These are phyloP conservation scores for Babyrousa celebensis DNA, from an alignment of 2,797 vertebrate genomes.

Conservation along the genomic window DNA sequence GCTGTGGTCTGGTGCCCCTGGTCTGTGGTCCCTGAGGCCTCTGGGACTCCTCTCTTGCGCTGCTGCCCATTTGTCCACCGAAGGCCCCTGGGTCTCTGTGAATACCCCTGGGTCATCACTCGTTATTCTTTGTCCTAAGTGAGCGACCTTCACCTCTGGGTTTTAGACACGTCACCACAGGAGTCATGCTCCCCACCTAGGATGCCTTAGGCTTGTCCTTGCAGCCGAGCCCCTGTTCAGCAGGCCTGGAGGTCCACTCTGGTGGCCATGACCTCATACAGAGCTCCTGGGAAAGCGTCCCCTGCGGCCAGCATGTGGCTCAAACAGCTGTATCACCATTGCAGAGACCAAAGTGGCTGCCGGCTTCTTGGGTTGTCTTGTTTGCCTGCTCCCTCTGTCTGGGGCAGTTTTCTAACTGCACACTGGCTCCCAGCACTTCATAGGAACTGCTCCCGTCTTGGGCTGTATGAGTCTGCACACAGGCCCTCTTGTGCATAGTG, in stretches of 20 bases:
- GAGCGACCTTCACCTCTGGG: accelerated
- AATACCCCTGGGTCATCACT: neutral
- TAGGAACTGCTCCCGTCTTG: accelerated
- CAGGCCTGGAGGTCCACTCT: no score
- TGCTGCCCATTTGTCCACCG: accelerated
- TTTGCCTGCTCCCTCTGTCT: neutral
- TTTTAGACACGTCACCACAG: accelerated
- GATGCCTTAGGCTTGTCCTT: accelerated
- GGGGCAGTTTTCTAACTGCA: neutral
- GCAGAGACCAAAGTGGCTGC: neutral
- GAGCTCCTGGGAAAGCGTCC: neutral
- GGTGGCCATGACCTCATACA: neutral
- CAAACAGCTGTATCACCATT: neutral
- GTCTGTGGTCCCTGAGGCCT: neutral
- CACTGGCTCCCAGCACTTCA: neutral
- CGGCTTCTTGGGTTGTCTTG: neutral
- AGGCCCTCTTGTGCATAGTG: neutral
- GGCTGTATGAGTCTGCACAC: neutral
- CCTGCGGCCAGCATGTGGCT: accelerated
- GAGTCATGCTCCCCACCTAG: neutral
- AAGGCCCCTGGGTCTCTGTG: neutral
- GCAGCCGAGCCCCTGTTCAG: no score
- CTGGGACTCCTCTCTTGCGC: neutral
- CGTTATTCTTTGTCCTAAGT: neutral
- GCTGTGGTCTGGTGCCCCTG: neutral